A percentile compares a stretch with the other conserved stretches of the same genome.
Evolutionary conservation across 2,797 vertebrate species (phyloP).

Genomic region (Cottoperca gobio): DNA sequence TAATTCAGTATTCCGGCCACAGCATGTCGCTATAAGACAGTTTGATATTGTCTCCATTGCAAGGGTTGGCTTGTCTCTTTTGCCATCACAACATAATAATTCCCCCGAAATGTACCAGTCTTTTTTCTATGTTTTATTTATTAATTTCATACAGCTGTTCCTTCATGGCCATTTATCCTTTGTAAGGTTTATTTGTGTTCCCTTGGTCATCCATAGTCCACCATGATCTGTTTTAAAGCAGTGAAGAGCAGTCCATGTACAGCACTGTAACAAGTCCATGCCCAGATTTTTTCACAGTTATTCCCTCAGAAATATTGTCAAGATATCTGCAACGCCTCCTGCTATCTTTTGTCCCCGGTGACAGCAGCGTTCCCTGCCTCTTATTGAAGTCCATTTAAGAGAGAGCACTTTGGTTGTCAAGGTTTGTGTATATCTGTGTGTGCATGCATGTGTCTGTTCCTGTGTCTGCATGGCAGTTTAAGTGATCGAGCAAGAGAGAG

Average conservation of each 20-base stretch:
- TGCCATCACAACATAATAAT: constrained; percentile 71
- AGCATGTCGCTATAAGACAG: constrained; percentile 86
- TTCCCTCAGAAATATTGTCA: constrained; percentile 82
- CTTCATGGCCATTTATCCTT: constrained; percentile 82
- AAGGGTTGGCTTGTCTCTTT: constrained; percentile 79
- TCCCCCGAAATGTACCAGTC: constrained; percentile 69
- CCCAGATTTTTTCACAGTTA: constrained; percentile 80
- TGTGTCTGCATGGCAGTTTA: constrained; percentile 67
- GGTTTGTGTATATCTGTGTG: constrained; percentile 68
- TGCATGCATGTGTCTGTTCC: constrained; percentile 44
- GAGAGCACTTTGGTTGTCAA: constrained; percentile 90
- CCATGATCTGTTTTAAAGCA: constrained; percentile 65
- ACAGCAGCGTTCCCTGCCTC: constrained; percentile 78
- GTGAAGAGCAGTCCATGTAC: constrained; percentile 66
- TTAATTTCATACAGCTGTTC: constrained; percentile 69
- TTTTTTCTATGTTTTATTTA: constrained; percentile 69
- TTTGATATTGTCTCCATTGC: constrained; percentile 82
- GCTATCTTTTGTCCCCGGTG: constrained; percentile 76
- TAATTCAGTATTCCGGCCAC: constrained; percentile 88
- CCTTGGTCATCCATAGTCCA: constrained; percentile 70
- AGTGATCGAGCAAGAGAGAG: constrained; percentile 63
- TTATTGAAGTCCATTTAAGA: constrained; percentile 84
- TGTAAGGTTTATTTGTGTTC: constrained; percentile 79
- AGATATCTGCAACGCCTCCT: constrained; percentile 73
- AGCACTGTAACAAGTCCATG: constrained; percentile 72